phyloP scores from a whole-genome alignment of 2,113 vertebrate genomes.

The Ictalurus punctatus region DNA sequence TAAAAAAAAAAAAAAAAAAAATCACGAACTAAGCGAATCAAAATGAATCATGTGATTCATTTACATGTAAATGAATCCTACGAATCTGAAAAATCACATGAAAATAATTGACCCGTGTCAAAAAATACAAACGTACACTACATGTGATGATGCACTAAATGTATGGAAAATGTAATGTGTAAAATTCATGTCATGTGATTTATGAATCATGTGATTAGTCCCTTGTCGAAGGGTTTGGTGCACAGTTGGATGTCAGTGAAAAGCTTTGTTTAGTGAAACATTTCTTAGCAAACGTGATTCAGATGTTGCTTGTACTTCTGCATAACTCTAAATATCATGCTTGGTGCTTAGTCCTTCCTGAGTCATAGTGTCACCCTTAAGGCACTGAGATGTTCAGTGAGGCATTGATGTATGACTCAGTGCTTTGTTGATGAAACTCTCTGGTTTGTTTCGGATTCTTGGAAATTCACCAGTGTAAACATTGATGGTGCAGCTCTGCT shows the following conservation, averaged over 20 bases:
- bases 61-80: background rate
- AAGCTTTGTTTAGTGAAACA: background rate
- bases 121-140: background rate
- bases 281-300: background rate
- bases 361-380: slow-evolving; percentile 28
- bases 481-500: background rate
- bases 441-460: slow-evolving; percentile 7
- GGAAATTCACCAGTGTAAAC: slow-evolving; percentile 26
- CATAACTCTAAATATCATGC: background rate
- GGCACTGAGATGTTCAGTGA: slow-evolving; percentile 20
- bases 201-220: background rate
- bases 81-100: background rate
- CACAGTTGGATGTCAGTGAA: background rate
- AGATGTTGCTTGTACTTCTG: background rate
- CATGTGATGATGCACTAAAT: background rate
- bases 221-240: background rate
- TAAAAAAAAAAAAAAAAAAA: background rate
- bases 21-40: background rate
- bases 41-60: background rate
- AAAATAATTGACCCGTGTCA: background rate
- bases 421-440: slow-evolving; percentile 9
- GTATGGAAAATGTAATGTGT: background rate
- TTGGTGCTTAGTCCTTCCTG: slow-evolving; percentile 7
- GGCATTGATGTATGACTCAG: slow-evolving; percentile 28
- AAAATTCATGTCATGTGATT: background rate